Percentiles rank a stretch among this genome's conserved stretches.
These are phyloP conservation scores for Chrysaora quinquecirrha DNA, from an alignment of 30 jellyfish, hydroid and myxozoan species.

Conservation along the genomic window DNA sequence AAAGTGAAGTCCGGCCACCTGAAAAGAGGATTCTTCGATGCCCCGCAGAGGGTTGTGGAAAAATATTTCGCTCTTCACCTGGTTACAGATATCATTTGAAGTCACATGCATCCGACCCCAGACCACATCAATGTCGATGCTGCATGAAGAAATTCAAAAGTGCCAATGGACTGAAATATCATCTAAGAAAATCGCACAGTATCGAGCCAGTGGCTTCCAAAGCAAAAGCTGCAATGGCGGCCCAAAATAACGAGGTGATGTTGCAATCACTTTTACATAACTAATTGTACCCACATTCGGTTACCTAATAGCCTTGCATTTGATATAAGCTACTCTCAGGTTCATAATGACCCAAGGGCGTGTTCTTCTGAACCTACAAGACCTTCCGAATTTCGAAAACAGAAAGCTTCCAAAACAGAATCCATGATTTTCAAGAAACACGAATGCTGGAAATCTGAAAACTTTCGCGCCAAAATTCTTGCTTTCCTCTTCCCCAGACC, in stretches of 20 bases:
- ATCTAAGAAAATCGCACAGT: conserved; percentile 86
- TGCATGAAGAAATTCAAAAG: conserved; percentile 96
- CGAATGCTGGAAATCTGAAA: too few relatives aligned
- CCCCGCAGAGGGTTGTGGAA: conserved; percentile 96
- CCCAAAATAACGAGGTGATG: conserved; percentile 51
- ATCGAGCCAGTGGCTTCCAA: conserved; percentile 94
- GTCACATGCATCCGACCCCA: conserved; percentile 93
- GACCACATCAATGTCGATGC: conserved; percentile 91
- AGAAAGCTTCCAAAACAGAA: too few relatives aligned
- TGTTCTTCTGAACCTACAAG: too few relatives aligned
- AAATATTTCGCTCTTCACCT: conserved; percentile 94
- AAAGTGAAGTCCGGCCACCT: conserved; percentile 65
- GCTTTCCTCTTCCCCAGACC: too few relatives aligned
- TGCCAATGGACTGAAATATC: conserved; percentile 96
- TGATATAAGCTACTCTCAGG: too few relatives aligned
- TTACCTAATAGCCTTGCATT: too few relatives aligned
- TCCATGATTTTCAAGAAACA: too few relatives aligned
- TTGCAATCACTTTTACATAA: too few relatives aligned
- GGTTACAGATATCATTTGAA: conserved; percentile 95
- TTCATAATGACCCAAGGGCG: too few relatives aligned
- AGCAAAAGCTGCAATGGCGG: conserved; percentile 47
- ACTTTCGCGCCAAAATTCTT: too few relatives aligned
- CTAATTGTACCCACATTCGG: too few relatives aligned
- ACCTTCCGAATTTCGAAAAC: too few relatives aligned
- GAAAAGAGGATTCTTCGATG: conserved; percentile 87